Conservation (phyloP, 2,113 vertebrate genomes). For the Larimichthys crocea region DNA sequence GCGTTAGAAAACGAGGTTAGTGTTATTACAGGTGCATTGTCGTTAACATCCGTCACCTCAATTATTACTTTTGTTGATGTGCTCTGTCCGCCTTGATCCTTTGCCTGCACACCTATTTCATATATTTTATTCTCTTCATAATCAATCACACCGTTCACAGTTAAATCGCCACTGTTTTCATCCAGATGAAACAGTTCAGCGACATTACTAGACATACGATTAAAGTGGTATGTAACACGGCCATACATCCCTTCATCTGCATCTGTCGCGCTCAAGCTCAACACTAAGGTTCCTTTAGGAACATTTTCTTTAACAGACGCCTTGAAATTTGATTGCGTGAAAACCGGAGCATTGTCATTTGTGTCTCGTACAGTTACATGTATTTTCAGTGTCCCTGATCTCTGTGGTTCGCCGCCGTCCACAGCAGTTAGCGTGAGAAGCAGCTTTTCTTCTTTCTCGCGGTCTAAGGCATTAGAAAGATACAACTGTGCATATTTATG, state of each 20-base stretch:
- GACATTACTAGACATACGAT: conserved; percentile 45
- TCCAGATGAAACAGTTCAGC: conserved; percentile 58
- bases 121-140: conserved; percentile 66
- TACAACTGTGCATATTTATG: conserved; percentile 70
- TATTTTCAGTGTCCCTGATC: conserved; percentile 63
- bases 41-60: conserved; percentile 73
- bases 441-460: conserved; percentile 52
- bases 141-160: conserved; percentile 52
- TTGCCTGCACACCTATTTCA: conserved; percentile 68
- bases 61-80: conserved; percentile 64
- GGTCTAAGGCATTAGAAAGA: conserved; percentile 65
- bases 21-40: conserved; percentile 81
- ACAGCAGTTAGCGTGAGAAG: conserved; percentile 70
- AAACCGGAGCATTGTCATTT: conserved; percentile 80
- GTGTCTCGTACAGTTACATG: conserved; percentile 61
- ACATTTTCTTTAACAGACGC: conserved; percentile 72
- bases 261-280: conserved; percentile 68
- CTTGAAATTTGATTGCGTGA: conserved; percentile 71
- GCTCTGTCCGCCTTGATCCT: conserved; percentile 72
- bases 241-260: conserved; percentile 79
- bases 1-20: conserved; percentile 76
- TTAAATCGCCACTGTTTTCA: conserved; percentile 64
- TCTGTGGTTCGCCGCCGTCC: conserved; percentile 62
- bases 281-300: conserved; percentile 51
- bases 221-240: conserved; percentile 63